Evolutionary conservation across 1,140 invertebrate species (phyloP).

Genomic region (Drosophila rhopaloa): DNA sequence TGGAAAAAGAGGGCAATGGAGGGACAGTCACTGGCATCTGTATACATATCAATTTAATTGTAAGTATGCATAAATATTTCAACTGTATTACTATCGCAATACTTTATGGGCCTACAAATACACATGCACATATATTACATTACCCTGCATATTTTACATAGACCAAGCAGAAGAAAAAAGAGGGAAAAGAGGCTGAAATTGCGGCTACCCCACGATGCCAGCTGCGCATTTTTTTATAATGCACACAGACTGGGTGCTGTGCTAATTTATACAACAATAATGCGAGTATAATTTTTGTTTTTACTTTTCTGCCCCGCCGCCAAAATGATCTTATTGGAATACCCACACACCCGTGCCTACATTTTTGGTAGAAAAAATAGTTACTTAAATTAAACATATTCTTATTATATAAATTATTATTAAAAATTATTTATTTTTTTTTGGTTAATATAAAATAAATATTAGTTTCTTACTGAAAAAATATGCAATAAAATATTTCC

Average conservation of each 20-base stretch:
- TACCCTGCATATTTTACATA: conserved; percentile 47
- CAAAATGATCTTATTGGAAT: conserved; percentile 71
- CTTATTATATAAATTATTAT: too few species aligned
- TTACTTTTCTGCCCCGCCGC: conserved; percentile 51
- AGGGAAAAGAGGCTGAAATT: background rate
- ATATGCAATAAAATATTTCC: too few species aligned
- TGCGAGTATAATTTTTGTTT: conserved; percentile 57
- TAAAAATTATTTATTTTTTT: too few species aligned
- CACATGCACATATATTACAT: conserved; percentile 40
- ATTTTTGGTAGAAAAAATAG: background rate
- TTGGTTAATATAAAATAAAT: too few species aligned
- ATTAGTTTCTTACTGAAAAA: too few species aligned
- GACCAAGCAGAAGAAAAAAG: conserved; percentile 7
- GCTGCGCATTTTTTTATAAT: conserved; percentile 61
- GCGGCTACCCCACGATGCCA: conserved; percentile 52
- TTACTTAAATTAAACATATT: background rate
- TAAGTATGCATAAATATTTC: conserved; percentile 57
- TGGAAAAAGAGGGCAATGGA: background rate
- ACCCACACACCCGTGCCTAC: conserved; percentile 28
- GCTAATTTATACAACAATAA: conserved; percentile 67
- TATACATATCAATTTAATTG: conserved; percentile 40
- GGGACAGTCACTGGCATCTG: conserved; percentile 4
- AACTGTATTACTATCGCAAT: conserved; percentile 41
- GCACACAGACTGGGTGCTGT: conserved; percentile 51
- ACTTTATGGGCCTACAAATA: conserved; percentile 25